Evolutionary conservation across 2,888 invertebrate species (phyloP).

Genomic region (Matsumyia berberina): DNA sequence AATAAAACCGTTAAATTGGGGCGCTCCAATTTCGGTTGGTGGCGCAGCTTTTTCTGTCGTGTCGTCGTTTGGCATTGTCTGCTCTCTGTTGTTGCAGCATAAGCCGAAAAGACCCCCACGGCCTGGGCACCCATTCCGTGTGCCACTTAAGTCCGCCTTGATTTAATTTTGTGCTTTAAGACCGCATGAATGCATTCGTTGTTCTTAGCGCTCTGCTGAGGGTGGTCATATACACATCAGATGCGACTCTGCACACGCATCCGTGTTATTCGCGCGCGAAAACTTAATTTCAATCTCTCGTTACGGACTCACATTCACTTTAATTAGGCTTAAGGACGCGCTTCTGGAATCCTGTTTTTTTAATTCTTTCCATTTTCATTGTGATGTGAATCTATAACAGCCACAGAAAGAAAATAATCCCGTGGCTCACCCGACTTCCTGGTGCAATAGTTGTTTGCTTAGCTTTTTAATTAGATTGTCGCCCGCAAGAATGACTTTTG

Average conservation of each 20-base stretch:
- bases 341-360: neutral
- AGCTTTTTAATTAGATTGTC: slow-evolving; percentile 43
- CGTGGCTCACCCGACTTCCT: neutral
- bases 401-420: neutral
- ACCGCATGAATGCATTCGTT: slow-evolving; percentile 37
- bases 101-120: neutral
- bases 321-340: slow-evolving; percentile 50
- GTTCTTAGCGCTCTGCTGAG: slow-evolving; percentile 4
- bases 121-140: neutral
- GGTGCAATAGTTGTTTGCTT: slow-evolving; percentile 30
- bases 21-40: slow-evolving; percentile 8
- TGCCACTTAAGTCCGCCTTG: slow-evolving; percentile 41
- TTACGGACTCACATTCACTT: slow-evolving; percentile 29
- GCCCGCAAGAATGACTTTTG: neutral
- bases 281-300: slow-evolving; percentile 18
- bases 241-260: neutral
- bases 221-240: neutral
- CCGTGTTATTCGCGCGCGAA: neutral
- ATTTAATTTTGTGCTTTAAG: slow-evolving; percentile 57
- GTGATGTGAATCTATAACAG: neutral
- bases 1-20: slow-evolving; percentile 38
- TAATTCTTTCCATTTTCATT: neutral
- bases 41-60: neutral
- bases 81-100: neutral
- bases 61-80: neutral